These are phyloP conservation scores for Alviniconcha marisindica DNA, from an alignment of 1,140 invertebrate species.

Conservation along the genomic window DNA sequence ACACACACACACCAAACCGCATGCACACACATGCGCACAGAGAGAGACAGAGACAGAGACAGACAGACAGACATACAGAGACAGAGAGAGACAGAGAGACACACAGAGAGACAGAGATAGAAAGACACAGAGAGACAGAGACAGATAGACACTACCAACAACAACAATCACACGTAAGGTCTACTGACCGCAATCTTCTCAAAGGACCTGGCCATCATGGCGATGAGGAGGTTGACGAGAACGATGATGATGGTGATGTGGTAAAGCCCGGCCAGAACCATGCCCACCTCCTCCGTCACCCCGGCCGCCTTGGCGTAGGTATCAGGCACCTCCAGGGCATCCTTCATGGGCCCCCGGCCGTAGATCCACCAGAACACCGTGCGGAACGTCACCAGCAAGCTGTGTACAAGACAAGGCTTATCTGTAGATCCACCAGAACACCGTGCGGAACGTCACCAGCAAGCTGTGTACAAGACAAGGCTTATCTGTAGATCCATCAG, in stretches of 20 bases:
- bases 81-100: neutral
- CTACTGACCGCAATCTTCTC: conserved; percentile 79
- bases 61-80: no score
- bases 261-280: conserved; percentile 93
- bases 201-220: conserved; percentile 99
- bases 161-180: neutral
- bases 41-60: no score
- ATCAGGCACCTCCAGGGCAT: conserved; percentile 94
- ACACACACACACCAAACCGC: no score
- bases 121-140: conserved; percentile 5
- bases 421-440: conserved; percentile 72
- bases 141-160: neutral
- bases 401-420: conserved; percentile 77
- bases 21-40: no score
- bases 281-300: conserved; percentile 70
- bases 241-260: conserved; percentile 98
- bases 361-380: conserved; percentile 78
- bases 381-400: conserved; percentile 78
- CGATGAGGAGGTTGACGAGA: conserved; percentile 98
- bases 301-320: conserved; percentile 87
- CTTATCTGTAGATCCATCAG: no score
- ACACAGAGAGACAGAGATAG: no score
- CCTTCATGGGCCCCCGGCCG: conserved; percentile 84
- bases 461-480: no score
- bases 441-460: conserved; percentile 65